Evolutionary conservation across 2,113 vertebrate genomes (phyloP), one percentile per base, ranked within the genome.

Genomic region (Corynorhinus townsendii): DNA sequence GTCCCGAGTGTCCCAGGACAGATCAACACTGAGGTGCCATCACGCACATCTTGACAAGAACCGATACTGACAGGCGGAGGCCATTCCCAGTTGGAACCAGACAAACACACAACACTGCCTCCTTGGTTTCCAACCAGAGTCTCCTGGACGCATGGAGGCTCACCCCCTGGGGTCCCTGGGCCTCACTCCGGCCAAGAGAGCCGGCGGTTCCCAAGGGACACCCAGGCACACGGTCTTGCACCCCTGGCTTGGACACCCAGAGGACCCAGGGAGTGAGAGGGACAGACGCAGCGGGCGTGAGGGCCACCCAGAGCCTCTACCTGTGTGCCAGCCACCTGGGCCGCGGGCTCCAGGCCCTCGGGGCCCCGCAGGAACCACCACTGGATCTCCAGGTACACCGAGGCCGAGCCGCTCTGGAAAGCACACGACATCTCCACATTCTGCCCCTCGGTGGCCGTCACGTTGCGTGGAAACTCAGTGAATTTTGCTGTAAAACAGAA

Each of bases 381-480:
- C 97, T 99, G 99, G 97, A 99, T 99, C 98, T 99, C 99, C 71
- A 99, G 98, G 96, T 99, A 99, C 85, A 99, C 99, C 0, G 99
- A 99, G 75, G 99, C 94, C 0, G 99, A 99, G 86, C 99, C 99
- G 86, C 99, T 99, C 98, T 99, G 99, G 98, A 99, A 99, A 75
- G 99, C 99, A 90, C 99, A 99, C 54, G 99, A 99, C 99, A 99
- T 99, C 97, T 99, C 99, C 97, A 99, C 99, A 35, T 99, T 99
- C 96, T 99, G 99, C 56, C 99, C 99, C 98, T 99, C 99, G 40
- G 98, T 99, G 26, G 98, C 99, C 1, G 99, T 99, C 98, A 99
- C 98, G 98, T 99, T 99, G 96, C 99, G 98, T 59, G 99, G 99
- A 93, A 99, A 98, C 97, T 99, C 99, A 11, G 99, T 99, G 97